Conservation (phyloP, 2,113 vertebrate species). For the Engystomops pustulosus region DNA sequence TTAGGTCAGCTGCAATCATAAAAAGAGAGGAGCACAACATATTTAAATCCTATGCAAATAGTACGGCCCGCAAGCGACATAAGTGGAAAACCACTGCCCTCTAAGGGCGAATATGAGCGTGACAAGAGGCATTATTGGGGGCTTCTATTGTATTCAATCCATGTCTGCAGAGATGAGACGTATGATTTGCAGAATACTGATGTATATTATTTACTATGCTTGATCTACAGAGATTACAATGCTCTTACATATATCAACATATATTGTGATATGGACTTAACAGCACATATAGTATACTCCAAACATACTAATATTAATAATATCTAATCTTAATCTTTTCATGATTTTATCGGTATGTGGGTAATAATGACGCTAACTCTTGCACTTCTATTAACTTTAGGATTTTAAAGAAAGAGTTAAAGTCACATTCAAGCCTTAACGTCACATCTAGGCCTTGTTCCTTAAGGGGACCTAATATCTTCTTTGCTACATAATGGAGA, state of each 20-base stretch:
- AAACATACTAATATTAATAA: too few species aligned
- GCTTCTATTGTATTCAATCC: not conserved
- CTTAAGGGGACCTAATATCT: too few species aligned
- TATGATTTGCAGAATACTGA: not conserved
- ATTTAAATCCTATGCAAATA: slow-evolving; percentile 60
- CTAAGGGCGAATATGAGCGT: slow-evolving; percentile 34
- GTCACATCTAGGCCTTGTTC: too few species aligned
- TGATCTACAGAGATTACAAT: too few species aligned
- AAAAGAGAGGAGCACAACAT: slow-evolving; percentile 49
- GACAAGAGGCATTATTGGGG: not conserved
- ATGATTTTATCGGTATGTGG: too few species aligned
- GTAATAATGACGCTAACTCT: not conserved
- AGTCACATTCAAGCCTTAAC: not conserved
- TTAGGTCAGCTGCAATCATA: slow-evolving; percentile 56
- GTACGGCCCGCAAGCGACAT: slow-evolving; percentile 26
- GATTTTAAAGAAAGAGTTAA: not conserved
- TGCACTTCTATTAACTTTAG: not conserved
- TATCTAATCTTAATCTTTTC: too few species aligned
- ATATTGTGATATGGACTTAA: too few species aligned
- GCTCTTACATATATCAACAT: too few species aligned
- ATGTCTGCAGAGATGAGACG: not conserved
- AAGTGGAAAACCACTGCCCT: slow-evolving; percentile 57
- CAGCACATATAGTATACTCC: too few species aligned
- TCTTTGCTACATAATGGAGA: not conserved
- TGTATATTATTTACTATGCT: too few species aligned